Evolutionary conservation across 2,797 vertebrate species (phyloP).

Genomic region (Smutsia gigantea): DNA sequence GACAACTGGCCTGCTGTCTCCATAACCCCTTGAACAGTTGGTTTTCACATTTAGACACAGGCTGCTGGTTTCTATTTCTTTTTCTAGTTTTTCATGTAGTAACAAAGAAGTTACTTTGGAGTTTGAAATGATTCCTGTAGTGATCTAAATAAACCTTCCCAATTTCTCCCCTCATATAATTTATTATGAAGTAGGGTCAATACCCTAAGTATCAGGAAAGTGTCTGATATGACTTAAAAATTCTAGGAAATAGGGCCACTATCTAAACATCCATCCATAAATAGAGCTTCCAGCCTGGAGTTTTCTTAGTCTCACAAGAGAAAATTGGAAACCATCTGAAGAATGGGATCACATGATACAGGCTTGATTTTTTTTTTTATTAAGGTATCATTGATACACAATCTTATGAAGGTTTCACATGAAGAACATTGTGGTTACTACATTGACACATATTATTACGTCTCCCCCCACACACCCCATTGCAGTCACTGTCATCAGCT

Average conservation of each 20-base stretch:
- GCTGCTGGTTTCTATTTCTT: background rate
- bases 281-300: background rate
- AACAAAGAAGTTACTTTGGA: background rate
- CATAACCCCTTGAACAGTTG: background rate
- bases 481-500: too few relatives aligned
- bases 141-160: background rate
- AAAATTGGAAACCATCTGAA: background rate
- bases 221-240: constrained; percentile 9
- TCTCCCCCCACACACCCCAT: too few relatives aligned
- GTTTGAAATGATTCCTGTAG: background rate
- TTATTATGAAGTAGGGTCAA: background rate
- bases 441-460: too few relatives aligned
- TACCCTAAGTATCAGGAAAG: background rate
- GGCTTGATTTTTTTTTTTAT: background rate
- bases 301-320: constrained; percentile 25
- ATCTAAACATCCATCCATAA: background rate
- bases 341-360: background rate
- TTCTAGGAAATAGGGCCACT: background rate
- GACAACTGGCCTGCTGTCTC: background rate
- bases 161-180: background rate
- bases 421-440: too few relatives aligned
- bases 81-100: background rate
- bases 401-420: too few relatives aligned
- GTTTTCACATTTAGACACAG: background rate
- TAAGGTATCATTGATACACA: too few relatives aligned